Evolutionary conservation across 1,140 invertebrate genomes (phyloP).

Genomic region (Platorchestia sp.): DNA sequence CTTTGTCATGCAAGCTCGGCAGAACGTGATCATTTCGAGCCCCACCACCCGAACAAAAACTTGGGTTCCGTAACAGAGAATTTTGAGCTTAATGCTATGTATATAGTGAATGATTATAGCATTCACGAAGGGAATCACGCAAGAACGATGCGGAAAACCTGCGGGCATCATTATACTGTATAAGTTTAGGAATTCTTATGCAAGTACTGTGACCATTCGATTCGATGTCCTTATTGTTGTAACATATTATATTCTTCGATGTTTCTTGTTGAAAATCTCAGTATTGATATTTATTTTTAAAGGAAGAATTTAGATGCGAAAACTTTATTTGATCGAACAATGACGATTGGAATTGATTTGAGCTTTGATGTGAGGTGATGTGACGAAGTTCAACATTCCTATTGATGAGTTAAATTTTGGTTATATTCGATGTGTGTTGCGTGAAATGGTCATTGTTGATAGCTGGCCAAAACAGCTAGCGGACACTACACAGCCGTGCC

Average conservation of each 20-base stretch:
- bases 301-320: background rate
- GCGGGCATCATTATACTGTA: background rate
- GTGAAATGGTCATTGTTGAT: too few species aligned
- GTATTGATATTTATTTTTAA: background rate
- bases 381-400: background rate
- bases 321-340: background rate
- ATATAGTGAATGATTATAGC: background rate
- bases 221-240: background rate
- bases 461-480: too few species aligned
- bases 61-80: background rate
- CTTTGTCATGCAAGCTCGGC: background rate
- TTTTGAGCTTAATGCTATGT: background rate
- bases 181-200: background rate
- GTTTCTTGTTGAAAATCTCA: background rate
- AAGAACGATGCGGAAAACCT: background rate
- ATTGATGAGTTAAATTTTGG: too few species aligned
- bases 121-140: background rate
- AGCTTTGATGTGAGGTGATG: background rate
- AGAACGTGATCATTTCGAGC: background rate
- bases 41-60: background rate
- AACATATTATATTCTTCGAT: background rate
- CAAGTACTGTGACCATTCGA: background rate
- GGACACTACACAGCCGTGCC: too few species aligned
- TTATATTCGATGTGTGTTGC: too few species aligned
- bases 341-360: background rate